Evolutionary conservation across 2,888 invertebrate species (phyloP).

Genomic region (Andrena marginata): DNA sequence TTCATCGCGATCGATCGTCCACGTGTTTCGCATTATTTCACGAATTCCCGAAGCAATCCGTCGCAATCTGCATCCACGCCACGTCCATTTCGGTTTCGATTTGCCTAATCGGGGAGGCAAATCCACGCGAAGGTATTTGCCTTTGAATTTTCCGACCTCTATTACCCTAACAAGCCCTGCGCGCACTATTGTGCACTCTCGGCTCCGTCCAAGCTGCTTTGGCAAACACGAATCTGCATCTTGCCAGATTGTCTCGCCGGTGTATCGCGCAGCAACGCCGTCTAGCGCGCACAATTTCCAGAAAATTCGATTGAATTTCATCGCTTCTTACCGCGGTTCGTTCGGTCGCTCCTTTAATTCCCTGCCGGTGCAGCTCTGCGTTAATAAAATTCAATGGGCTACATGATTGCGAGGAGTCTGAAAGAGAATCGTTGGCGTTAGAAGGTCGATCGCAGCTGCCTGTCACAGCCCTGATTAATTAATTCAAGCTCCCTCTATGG

Average conservation of each 20-base stretch:
- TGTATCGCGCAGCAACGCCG: conserved; percentile 1
- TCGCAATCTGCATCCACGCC: neutral
- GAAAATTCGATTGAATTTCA: conserved; percentile 26
- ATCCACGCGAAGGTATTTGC: conserved; percentile 40
- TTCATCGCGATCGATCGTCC: conserved; percentile 8
- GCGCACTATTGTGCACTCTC: conserved; percentile 16
- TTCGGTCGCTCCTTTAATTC: neutral
- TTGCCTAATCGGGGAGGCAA: conserved; percentile 40
- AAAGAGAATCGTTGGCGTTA: neutral
- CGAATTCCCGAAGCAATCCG: conserved; percentile 13
- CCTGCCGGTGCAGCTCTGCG: neutral
- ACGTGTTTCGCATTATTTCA: neutral
- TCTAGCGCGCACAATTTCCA: neutral
- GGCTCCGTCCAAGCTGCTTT: neutral
- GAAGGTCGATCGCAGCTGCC: conserved; percentile 28
- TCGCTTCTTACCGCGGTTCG: neutral
- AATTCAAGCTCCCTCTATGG: neutral
- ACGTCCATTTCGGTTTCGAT: conserved; percentile 24
- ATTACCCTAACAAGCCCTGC: conserved; percentile 28
- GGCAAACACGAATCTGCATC: conserved; percentile 45
- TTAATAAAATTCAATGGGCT: neutral
- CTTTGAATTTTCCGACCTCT: conserved; percentile 39
- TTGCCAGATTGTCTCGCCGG: neutral
- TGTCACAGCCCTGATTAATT: conserved; percentile 37
- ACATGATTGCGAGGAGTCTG: neutral